A percentile compares a stretch with the other conserved stretches of the same genome.
Evolutionary conservation across 1,140 invertebrate species (phyloP).

Genomic region (Drosophila tropicalis): DNA sequence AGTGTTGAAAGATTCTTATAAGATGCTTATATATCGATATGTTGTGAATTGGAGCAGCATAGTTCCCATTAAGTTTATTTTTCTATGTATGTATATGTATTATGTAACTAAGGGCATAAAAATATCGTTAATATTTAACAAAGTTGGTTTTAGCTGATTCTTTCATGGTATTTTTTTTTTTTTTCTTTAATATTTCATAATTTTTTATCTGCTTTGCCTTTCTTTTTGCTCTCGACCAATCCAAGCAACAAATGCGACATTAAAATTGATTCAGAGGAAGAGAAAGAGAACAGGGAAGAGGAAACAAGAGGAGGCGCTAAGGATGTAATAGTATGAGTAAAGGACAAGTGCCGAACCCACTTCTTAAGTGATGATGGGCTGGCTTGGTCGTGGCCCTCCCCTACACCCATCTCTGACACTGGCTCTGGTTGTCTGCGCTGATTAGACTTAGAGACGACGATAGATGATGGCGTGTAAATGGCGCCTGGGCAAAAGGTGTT

Average conservation of each 20-base stretch:
- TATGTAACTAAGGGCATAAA: neutral
- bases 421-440: conserved; percentile 64
- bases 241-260: conserved; percentile 72
- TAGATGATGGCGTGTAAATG: conserved; percentile 80
- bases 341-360: conserved; percentile 8
- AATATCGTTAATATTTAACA: neutral
- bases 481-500: conserved; percentile 75
- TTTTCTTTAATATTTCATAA: conserved; percentile 16
- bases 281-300: conserved; percentile 20
- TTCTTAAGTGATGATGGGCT: conserved; percentile 15
- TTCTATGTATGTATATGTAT: no score
- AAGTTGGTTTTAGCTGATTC: neutral
- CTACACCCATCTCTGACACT: conserved; percentile 25
- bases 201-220: conserved; percentile 13
- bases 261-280: conserved; percentile 67
- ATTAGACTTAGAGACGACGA: conserved; percentile 78
- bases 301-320: neutral
- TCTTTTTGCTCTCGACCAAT: conserved; percentile 44
- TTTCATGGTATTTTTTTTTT: conserved; percentile 25
- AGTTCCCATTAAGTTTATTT: no score
- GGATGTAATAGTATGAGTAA: conserved; percentile 9
- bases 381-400: neutral
- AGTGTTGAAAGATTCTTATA: no score
- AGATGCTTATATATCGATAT: no score
- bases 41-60: no score